phyloP scores from a whole-genome alignment of 37 sponge, comb jelly and placozoan species.

The Bolinopsis microptera region DNA sequence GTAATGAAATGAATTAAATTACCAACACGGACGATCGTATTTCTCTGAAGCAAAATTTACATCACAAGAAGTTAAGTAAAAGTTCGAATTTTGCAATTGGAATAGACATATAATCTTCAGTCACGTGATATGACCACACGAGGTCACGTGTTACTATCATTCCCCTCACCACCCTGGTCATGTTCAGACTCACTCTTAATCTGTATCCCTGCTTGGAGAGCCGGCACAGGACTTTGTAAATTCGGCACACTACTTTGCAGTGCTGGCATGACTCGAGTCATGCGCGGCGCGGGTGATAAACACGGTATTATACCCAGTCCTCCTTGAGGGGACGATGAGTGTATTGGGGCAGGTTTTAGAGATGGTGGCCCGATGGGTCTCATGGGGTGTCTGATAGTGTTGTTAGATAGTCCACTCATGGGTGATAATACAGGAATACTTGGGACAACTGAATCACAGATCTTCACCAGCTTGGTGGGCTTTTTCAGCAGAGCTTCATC shows the following conservation, averaged over 20 bases:
- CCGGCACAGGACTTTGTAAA: neutral
- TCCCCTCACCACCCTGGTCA: neutral
- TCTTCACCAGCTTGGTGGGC: constrained; percentile 61
- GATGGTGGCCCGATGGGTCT: constrained; percentile 34
- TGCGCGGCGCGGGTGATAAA: constrained; percentile 38
- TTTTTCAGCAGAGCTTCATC: constrained; percentile 37
- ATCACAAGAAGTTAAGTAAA: too few species aligned
- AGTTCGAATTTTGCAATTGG: too few species aligned
- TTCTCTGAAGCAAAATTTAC: too few species aligned
- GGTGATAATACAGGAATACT: constrained; percentile 25
- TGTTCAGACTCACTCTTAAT: neutral
- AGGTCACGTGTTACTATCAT: neutral
- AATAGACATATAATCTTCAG: too few species aligned
- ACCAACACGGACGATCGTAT: too few species aligned
- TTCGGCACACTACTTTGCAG: neutral
- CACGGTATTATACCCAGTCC: constrained; percentile 50
- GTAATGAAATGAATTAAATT: too few species aligned
- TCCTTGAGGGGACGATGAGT: neutral
- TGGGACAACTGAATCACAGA: neutral
- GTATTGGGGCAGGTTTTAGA: constrained; percentile 63
- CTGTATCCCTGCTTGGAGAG: neutral
- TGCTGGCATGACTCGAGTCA: neutral
- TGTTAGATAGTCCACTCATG: neutral
- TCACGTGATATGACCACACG: neutral
- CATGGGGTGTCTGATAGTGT: neutral